These are phyloP conservation scores for Tachypleus tridentatus DNA, from an alignment of 1,140 invertebrate genomes.

Conservation along the genomic window DNA sequence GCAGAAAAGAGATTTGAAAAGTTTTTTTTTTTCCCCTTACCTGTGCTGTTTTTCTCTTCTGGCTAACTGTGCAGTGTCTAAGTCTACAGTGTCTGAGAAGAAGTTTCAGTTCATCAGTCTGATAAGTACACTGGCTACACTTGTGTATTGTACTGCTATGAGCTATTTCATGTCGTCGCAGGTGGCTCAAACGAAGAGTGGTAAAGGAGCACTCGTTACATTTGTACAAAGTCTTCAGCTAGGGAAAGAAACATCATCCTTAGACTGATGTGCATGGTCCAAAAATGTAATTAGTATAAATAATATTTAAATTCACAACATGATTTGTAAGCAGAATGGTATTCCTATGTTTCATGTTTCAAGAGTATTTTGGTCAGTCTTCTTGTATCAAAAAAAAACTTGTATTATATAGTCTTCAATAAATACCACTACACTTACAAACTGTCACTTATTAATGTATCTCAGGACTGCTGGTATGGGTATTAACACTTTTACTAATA, in stretches of 20 bases:
- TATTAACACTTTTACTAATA: no score
- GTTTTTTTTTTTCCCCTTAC: conserved; percentile 4
- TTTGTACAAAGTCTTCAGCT: conserved; percentile 26
- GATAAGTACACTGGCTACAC: conserved; percentile 25
- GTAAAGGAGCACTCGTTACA: conserved; percentile 33
- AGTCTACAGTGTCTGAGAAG: conserved; percentile 19
- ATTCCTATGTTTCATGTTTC: no score
- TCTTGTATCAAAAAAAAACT: no score
- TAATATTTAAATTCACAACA: no score
- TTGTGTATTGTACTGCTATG: conserved; percentile 28
- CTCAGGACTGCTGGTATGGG: no score
- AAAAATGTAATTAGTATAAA: no score
- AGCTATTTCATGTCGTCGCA: conserved; percentile 30
- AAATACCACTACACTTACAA: no score
- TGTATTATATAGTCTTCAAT: no score
- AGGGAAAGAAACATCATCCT: not conserved
- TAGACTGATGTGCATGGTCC: no score
- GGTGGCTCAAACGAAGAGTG: conserved; percentile 29
- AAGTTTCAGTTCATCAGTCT: conserved; percentile 23
- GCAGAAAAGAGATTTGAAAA: not conserved
- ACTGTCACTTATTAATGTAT: no score
- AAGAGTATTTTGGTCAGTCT: no score
- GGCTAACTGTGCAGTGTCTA: conserved; percentile 6
- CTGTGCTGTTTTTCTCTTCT: conserved; percentile 2
- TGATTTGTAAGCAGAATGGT: no score